phyloP scores from a whole-genome alignment of 2,888 invertebrate genomes.

The Amphipoea oculea region DNA sequence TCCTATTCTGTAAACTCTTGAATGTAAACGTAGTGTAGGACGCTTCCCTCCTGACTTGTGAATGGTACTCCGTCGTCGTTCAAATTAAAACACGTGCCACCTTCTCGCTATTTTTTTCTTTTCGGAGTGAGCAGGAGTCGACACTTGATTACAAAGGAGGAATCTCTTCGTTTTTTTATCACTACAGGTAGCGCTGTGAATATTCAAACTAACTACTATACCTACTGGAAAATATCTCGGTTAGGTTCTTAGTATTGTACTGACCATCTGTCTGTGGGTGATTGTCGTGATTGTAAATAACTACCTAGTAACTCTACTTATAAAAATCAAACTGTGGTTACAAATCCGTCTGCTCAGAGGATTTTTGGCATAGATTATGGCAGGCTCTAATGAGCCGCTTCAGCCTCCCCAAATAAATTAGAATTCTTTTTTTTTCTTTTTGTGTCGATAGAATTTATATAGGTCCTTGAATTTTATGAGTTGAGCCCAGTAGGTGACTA shows the following conservation, averaged over 20 bases:
- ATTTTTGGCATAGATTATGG: background rate
- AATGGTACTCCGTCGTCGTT: conserved; percentile 38
- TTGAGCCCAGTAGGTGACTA: background rate
- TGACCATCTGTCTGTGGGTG: background rate
- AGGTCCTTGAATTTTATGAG: background rate
- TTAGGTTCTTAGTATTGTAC: background rate
- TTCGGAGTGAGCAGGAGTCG: conserved; percentile 2
- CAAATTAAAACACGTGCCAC: conserved; percentile 56
- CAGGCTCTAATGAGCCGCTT: background rate
- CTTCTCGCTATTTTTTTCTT: conserved; percentile 30
- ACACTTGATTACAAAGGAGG: conserved; percentile 31
- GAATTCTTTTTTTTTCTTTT: background rate
- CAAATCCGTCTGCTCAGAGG: background rate
- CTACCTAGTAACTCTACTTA: background rate
- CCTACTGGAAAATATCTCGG: background rate
- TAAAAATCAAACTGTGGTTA: background rate
- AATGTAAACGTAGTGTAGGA: conserved; percentile 33
- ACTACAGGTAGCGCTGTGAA: background rate
- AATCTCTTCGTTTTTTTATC: background rate
- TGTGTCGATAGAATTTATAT: background rate
- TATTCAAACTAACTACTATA: background rate
- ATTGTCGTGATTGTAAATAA: background rate
- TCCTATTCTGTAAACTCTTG: conserved; percentile 41
- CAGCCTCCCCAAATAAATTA: background rate
- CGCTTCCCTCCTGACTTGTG: conserved; percentile 31